Conservation (phyloP, 1,140 invertebrate genomes). For the Amyelois transitella region DNA sequence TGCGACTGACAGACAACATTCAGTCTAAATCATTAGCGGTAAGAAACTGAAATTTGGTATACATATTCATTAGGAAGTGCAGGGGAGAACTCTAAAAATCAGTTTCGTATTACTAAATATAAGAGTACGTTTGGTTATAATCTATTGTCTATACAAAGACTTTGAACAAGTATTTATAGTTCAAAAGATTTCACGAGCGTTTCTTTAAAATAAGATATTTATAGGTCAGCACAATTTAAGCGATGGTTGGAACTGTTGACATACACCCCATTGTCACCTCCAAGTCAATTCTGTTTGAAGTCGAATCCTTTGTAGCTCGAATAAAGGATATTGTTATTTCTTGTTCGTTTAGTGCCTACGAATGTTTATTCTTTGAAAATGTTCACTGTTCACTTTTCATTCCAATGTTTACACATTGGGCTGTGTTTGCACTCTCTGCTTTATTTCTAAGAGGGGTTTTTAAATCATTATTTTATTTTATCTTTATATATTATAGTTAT, state of each 20-base stretch:
- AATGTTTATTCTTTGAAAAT: conserved; percentile 9
- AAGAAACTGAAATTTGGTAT: too few relatives aligned
- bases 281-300: conserved; percentile 3
- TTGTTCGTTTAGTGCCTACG: conserved; percentile 19
- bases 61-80: too few relatives aligned
- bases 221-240: conserved; percentile 6
- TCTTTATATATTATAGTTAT: too few relatives aligned
- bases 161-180: too few relatives aligned
- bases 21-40: too few relatives aligned
- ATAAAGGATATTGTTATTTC: conserved; percentile 26
- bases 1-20: too few relatives aligned
- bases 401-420: conserved; percentile 11
- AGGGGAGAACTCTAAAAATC: too few relatives aligned
- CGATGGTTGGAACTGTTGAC: conserved; percentile 11
- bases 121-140: too few relatives aligned
- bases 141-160: too few relatives aligned
- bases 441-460: background rate
- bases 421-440: background rate
- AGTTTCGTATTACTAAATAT: too few relatives aligned
- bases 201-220: background rate
- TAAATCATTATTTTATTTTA: too few relatives aligned
- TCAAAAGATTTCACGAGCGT: too few relatives aligned
- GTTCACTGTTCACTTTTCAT: conserved; percentile 18
- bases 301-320: background rate
- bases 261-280: conserved; percentile 10